Conservation (phyloP, 64 coral and sea anemone species). For the Stylophora pistillata region DNA sequence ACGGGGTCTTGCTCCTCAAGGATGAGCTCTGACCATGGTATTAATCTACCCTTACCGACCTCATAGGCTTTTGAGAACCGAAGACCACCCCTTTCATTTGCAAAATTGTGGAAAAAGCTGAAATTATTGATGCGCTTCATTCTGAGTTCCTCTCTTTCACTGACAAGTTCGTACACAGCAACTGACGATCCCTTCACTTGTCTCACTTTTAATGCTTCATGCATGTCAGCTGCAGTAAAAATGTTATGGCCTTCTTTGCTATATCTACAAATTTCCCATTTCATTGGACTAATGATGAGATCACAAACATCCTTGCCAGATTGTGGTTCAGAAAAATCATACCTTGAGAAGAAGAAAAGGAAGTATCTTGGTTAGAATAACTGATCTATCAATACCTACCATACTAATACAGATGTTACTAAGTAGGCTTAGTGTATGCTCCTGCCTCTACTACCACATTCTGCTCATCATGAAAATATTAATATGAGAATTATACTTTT, state of each 20-base stretch:
- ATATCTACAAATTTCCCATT: neutral
- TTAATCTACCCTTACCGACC: conserved; percentile 26
- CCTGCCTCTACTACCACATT: too few relatives aligned
- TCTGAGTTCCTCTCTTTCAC: neutral
- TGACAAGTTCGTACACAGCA: neutral
- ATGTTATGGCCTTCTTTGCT: conserved; percentile 24
- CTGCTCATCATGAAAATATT: too few relatives aligned
- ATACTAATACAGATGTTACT: too few relatives aligned
- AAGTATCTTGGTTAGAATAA: too few relatives aligned
- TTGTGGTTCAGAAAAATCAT: neutral
- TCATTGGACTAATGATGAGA: too few relatives aligned
- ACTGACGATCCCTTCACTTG: too few relatives aligned
- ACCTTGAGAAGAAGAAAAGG: neutral
- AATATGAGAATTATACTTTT: too few relatives aligned
- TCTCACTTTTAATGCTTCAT: too few relatives aligned
- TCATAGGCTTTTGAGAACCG: conserved; percentile 51
- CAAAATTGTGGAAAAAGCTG: conserved; percentile 59
- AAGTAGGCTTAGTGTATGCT: too few relatives aligned
- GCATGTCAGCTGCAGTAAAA: conserved; percentile 6
- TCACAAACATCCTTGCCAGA: too few relatives aligned
- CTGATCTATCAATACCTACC: too few relatives aligned
- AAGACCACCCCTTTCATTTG: conserved; percentile 31
- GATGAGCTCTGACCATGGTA: conserved; percentile 1
- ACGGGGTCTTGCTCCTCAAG: neutral
- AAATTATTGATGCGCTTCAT: conserved; percentile 15